Percentiles rank a stretch among this genome's conserved stretches.
These are phyloP conservation scores for Limosa lapponica DNA, from an alignment of 2,797 vertebrate genomes.

Conservation along the genomic window DNA sequence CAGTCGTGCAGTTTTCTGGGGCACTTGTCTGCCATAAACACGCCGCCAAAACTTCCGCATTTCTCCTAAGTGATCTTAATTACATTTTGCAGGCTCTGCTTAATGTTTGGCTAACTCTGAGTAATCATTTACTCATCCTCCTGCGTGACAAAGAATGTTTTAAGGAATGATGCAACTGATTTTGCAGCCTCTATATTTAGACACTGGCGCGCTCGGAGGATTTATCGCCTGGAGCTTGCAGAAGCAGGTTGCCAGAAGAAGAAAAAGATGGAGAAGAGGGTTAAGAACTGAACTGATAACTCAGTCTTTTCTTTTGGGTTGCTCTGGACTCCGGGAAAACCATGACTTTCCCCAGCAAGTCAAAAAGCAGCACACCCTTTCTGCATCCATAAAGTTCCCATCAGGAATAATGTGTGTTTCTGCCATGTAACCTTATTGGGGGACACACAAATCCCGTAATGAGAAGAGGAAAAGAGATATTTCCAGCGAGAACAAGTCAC, in stretches of 20 bases:
- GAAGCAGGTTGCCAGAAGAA: background rate
- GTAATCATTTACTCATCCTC: conserved; percentile 3
- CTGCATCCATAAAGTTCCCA: background rate
- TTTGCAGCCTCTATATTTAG: conserved; percentile 27
- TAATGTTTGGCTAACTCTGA: background rate
- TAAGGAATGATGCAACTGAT: background rate
- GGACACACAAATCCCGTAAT: background rate
- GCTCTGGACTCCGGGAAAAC: background rate
- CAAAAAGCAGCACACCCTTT: background rate
- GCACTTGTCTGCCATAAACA: background rate
- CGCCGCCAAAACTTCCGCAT: background rate
- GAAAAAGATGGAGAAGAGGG: background rate
- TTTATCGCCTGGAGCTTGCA: background rate
- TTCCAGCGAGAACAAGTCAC: background rate
- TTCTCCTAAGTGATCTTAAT: background rate
- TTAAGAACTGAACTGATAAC: background rate
- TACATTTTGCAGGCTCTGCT: background rate
- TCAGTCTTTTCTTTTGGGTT: background rate
- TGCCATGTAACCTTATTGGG: background rate
- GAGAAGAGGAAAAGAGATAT: background rate
- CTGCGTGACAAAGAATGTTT: background rate
- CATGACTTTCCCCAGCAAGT: background rate
- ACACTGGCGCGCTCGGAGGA: background rate
- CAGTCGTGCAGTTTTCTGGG: background rate
- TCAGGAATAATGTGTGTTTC: background rate